phyloP scores from a whole-genome alignment of 2,113 vertebrate genomes.

The Colistium nudipinnis region DNA sequence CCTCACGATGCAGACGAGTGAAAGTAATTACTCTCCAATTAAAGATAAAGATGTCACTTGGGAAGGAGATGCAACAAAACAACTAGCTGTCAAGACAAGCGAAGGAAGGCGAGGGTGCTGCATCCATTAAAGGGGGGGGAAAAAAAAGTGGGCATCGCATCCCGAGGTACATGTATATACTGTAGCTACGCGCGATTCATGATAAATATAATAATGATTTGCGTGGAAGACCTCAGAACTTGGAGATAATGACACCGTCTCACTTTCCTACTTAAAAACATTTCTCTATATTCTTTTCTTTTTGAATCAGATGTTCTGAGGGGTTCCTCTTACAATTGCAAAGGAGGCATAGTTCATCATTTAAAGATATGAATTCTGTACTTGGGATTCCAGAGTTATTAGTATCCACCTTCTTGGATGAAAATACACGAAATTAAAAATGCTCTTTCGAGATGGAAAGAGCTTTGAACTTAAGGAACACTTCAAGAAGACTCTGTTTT shows the following conservation, averaged over 20 bases:
- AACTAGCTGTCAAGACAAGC: conserved; percentile 14
- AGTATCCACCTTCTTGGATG: conserved; percentile 72
- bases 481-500: conserved; percentile 85
- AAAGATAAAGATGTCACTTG: conserved; percentile 76
- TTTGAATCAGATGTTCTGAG: conserved; percentile 55
- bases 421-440: conserved; percentile 90
- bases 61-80: conserved; percentile 54
- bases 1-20: conserved; percentile 53
- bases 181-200: conserved; percentile 4
- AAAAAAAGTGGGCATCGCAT: too few species aligned
- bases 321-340: conserved; percentile 74
- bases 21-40: conserved; percentile 78
- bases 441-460: conserved; percentile 93
- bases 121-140: conserved; percentile 7
- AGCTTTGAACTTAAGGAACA: conserved; percentile 95
- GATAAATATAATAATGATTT: conserved; percentile 45
- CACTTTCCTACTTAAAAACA: conserved; percentile 27
- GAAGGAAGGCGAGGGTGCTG: conserved; percentile 16
- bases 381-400: conserved; percentile 76
- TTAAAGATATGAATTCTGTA: conserved; percentile 78
- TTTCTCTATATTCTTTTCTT: conserved; percentile 48
- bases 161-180: background rate
- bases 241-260: background rate
- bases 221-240: conserved; percentile 20
- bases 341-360: conserved; percentile 69